phyloP scores from a whole-genome alignment of 2,797 vertebrate species.

The Myotis pilosus region DNA sequence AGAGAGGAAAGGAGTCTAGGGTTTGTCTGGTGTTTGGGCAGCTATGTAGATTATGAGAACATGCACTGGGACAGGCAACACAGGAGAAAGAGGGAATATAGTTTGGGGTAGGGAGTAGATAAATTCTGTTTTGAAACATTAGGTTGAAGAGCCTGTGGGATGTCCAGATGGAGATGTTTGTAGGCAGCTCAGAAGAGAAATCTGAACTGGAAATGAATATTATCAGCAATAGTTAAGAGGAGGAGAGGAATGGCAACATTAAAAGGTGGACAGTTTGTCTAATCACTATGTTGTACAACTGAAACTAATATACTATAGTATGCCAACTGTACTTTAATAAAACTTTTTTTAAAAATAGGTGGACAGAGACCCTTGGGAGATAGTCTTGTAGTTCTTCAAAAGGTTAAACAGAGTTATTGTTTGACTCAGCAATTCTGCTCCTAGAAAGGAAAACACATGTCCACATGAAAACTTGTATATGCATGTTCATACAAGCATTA shows the following conservation, averaged over 20 bases:
- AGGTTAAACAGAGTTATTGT: slow-evolving; percentile 6
- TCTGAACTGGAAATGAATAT: neutral
- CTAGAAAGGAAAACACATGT: neutral
- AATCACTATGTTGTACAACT: neutral
- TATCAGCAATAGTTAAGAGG: neutral
- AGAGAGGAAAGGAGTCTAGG: neutral
- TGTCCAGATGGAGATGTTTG: neutral
- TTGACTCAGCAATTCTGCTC: slow-evolving; percentile 26
- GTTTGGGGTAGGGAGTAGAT: neutral
- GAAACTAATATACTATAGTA: neutral
- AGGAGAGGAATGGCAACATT: neutral
- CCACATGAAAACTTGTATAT: neutral
- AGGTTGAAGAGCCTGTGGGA: neutral
- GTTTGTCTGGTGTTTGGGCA: neutral
- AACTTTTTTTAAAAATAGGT: neutral
- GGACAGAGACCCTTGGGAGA: neutral
- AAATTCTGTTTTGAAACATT: neutral
- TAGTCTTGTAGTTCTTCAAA: neutral
- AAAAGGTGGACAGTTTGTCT: neutral
- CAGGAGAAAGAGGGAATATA: neutral
- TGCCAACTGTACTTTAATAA: neutral
- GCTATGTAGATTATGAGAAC: neutral
- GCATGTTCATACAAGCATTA: neutral
- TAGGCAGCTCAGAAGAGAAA: neutral
- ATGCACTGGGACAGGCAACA: neutral